Evolutionary conservation across 2,113 vertebrate species (phyloP).

Genomic region (Oncorhynchus gorbuscha): DNA sequence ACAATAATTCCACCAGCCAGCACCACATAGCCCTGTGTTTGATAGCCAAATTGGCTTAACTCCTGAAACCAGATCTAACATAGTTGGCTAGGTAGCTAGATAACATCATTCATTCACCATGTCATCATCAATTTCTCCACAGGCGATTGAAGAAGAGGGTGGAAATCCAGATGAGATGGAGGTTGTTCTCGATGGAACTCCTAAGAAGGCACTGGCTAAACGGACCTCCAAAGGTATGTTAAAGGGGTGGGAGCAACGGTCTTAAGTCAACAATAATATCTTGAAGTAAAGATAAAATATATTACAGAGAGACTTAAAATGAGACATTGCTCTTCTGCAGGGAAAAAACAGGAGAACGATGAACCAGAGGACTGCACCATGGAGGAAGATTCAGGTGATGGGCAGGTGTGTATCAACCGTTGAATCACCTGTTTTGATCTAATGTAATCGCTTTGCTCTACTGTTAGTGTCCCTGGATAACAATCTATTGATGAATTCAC

Average conservation of each 20-base stretch:
- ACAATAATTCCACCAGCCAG: too few relatives aligned
- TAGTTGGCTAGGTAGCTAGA: too few relatives aligned
- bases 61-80: too few relatives aligned
- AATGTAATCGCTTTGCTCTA: not conserved
- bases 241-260: not conserved
- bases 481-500: not conserved
- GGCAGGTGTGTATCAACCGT: slow-evolving; percentile 73
- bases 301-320: too few relatives aligned
- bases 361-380: slow-evolving; percentile 82
- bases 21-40: too few relatives aligned
- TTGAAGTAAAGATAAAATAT: not conserved
- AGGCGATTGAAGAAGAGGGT: slow-evolving; percentile 94
- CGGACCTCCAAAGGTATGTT: slow-evolving; percentile 81
- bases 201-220: slow-evolving; percentile 77
- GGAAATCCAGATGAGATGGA: slow-evolving; percentile 87
- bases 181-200: slow-evolving; percentile 69
- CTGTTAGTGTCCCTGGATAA: not conserved
- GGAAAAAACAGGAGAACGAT: slow-evolving; percentile 79
- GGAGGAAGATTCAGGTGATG: slow-evolving; percentile 87
- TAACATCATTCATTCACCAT: too few relatives aligned
- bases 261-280: not conserved
- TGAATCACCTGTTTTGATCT: not conserved
- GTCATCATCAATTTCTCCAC: not conserved
- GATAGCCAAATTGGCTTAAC: too few relatives aligned
- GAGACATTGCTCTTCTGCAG: slow-evolving; percentile 57